Evolutionary conservation across 1,140 invertebrate genomes (phyloP).

Genomic region (Hesperophylax magnus): DNA sequence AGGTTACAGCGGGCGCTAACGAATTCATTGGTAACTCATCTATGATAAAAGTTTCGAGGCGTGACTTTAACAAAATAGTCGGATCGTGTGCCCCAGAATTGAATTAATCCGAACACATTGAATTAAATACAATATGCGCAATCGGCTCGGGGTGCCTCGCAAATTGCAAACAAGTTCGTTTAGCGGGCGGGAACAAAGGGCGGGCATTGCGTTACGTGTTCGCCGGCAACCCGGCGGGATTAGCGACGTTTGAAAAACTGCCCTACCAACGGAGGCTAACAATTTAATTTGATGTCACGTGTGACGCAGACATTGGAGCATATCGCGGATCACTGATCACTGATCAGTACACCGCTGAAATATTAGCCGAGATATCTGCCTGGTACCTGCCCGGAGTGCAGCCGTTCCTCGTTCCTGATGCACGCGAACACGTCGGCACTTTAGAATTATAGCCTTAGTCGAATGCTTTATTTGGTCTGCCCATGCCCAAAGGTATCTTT

Average conservation of each 20-base stretch:
- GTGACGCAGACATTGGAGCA: not conserved
- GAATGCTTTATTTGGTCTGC: no score
- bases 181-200: conserved; percentile 4
- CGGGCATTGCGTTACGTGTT: conserved; percentile 26
- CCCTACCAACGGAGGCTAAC: conserved; percentile 25
- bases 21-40: no score
- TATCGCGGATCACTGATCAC: not conserved
- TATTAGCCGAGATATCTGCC: not conserved
- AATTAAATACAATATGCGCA: conserved; percentile 23
- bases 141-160: conserved; percentile 30
- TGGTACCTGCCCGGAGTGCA: not conserved
- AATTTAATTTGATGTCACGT: conserved; percentile 38
- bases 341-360: not conserved
- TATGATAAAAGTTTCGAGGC: not conserved
- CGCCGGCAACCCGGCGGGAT: conserved; percentile 24
- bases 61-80: conserved; percentile 1
- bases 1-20: no score
- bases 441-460: no score
- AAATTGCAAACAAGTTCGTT: conserved; percentile 38
- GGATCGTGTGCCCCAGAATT: conserved; percentile 18
- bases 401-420: not conserved
- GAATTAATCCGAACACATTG: conserved; percentile 38
- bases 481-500: no score
- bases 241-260: conserved; percentile 36
- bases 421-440: not conserved